Percentiles rank a stretch among this genome's conserved stretches.
Conservation (phyloP, 2,113 vertebrate genomes). For the Trachemys scripta region DNA sequence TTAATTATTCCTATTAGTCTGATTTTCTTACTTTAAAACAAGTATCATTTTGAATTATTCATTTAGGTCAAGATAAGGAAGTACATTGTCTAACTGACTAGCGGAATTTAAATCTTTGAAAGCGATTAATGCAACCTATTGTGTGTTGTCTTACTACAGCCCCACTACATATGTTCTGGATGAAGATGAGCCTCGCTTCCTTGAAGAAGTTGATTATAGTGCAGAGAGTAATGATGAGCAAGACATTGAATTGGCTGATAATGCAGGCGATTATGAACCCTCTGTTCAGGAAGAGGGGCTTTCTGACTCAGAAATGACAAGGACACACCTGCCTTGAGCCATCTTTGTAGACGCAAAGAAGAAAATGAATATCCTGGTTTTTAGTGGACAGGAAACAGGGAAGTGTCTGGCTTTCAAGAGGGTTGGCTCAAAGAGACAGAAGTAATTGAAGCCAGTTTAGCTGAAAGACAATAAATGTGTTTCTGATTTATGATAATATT, state of each 20-base stretch:
- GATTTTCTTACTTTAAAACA: not conserved
- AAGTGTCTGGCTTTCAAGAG: conserved; percentile 55
- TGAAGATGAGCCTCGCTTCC: conserved; percentile 95
- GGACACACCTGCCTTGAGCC: conserved; percentile 77
- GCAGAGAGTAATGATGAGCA: conserved; percentile 95
- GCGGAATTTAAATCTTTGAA: not conserved
- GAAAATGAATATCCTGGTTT: conserved; percentile 62
- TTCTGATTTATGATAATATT: conserved; percentile 72
- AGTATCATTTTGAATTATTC: not conserved
- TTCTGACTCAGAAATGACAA: conserved; percentile 87
- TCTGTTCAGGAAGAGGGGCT: conserved; percentile 83
- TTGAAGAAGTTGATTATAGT: conserved; percentile 98
- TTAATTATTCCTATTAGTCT: not conserved
- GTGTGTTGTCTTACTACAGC: conserved; percentile 79
- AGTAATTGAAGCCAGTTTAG: conserved; percentile 53
- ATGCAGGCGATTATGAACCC: conserved; percentile 78
- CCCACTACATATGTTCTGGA: conserved; percentile 94
- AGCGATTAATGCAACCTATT: conserved; percentile 26
- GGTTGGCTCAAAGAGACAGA: conserved; percentile 67
- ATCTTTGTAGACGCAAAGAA: conserved; percentile 40
- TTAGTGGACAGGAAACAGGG: conserved; percentile 25
- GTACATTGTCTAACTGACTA: not conserved
- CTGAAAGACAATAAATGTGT: conserved; percentile 80
- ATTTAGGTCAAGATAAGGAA: not conserved
- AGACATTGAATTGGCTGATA: conserved; percentile 84